These are phyloP conservation scores for Chorisops tibialis DNA, from an alignment of 2,888 invertebrate species.

Conservation along the genomic window DNA sequence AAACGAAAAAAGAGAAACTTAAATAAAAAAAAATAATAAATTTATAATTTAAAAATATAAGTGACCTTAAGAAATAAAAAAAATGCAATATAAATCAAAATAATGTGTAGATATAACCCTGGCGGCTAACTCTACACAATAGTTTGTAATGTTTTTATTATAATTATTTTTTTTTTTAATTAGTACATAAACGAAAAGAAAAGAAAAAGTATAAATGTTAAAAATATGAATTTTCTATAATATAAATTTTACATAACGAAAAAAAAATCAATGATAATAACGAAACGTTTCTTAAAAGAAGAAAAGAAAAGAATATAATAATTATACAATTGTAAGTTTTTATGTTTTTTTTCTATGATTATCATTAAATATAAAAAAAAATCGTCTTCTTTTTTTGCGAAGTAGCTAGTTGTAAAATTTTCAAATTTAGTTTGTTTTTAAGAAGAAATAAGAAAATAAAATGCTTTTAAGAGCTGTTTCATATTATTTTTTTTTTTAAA, in stretches of 20 bases:
- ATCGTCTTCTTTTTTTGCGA: too few species aligned
- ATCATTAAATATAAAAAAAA: too few species aligned
- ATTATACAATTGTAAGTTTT: too few species aligned
- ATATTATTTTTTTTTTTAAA: background rate
- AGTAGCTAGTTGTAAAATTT: too few species aligned
- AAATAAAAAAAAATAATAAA: conserved; percentile 17
- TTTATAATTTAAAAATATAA: conserved; percentile 18
- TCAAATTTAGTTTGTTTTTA: background rate
- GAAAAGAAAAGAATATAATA: background rate
- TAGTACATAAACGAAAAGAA: background rate
- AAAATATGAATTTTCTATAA: background rate
- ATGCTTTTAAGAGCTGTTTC: background rate
- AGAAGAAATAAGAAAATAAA: background rate
- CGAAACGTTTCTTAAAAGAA: background rate
- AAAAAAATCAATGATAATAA: background rate
- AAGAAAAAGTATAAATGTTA: background rate
- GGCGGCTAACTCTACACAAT: background rate
- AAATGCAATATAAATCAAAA: conserved; percentile 17
- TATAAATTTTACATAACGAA: background rate
- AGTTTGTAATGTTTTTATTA: conserved; percentile 8
- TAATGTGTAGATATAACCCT: conserved; percentile 3
- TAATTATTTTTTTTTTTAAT: conserved; percentile 1
- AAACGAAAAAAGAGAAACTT: conserved; percentile 20
- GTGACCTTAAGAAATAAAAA: conserved; percentile 27
- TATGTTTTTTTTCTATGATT: too few species aligned